Evolutionary conservation across 2,888 invertebrate species (phyloP).

Genomic region (Napeogenes sylphis): DNA sequence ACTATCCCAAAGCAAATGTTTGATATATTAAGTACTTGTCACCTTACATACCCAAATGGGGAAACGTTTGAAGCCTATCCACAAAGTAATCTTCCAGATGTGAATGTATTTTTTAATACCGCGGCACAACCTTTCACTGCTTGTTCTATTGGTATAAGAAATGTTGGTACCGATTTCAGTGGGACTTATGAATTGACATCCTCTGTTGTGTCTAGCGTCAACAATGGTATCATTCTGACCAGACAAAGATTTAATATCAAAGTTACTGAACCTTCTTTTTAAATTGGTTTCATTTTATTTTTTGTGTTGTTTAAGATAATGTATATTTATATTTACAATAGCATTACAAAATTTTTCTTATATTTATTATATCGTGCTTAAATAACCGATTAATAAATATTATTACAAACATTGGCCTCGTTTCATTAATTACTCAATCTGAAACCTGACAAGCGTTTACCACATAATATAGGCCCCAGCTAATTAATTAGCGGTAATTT

Average conservation of each 20-base stretch:
- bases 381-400: no score
- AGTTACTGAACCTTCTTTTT: slow-evolving; percentile 31
- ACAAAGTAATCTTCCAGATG: slow-evolving; percentile 32
- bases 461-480: neutral
- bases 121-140: slow-evolving; percentile 38
- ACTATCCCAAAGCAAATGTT: slow-evolving; percentile 39
- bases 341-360: no score
- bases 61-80: slow-evolving; percentile 43
- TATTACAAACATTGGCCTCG: no score
- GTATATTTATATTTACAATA: no score
- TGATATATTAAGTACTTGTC: slow-evolving; percentile 43
- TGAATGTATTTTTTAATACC: slow-evolving; percentile 27
- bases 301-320: no score
- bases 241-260: slow-evolving; percentile 44
- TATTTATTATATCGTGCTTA: no score
- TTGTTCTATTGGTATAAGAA: slow-evolving; percentile 42
- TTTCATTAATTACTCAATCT: no score
- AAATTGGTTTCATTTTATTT: neutral
- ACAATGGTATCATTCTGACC: slow-evolving; percentile 37
- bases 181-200: slow-evolving; percentile 51
- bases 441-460: no score
- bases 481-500: slow-evolving; percentile 18
- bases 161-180: slow-evolving; percentile 35
- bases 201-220: slow-evolving; percentile 34
- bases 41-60: slow-evolving; percentile 45